A percentile compares a stretch with the other conserved stretches of the same genome.
These are phyloP conservation scores for Rhabdomys dilectus DNA, from an alignment of 2,113 vertebrate genomes.

Conservation along the genomic window DNA sequence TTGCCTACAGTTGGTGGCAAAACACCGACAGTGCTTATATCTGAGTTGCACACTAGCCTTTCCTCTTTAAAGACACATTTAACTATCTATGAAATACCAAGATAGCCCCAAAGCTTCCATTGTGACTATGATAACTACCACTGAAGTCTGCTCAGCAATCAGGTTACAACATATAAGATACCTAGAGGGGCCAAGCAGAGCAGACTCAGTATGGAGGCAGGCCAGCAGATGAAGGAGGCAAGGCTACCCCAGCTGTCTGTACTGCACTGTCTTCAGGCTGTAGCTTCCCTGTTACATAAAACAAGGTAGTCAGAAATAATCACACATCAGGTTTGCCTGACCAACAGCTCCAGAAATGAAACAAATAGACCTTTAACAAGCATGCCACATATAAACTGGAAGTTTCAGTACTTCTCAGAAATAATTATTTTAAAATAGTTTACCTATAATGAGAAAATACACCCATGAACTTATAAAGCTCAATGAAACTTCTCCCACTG, in stretches of 20 bases:
- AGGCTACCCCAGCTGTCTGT: neutral
- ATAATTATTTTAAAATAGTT: neutral
- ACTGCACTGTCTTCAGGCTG: neutral
- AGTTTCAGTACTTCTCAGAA: neutral
- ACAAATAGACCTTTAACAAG: neutral
- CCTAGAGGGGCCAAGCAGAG: neutral
- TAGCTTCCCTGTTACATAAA: neutral
- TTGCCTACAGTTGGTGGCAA: neutral
- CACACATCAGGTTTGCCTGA: no score
- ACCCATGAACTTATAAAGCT: neutral
- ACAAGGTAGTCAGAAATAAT: neutral
- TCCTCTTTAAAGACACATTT: neutral
- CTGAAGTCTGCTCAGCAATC: neutral
- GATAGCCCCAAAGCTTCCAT: neutral
- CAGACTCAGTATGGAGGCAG: rapidly evolving
- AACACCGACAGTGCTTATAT: neutral
- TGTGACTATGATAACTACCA: neutral
- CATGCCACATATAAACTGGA: neutral
- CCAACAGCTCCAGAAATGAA: neutral
- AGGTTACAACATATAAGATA: neutral
- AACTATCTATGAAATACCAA: neutral
- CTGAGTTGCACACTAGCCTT: neutral
- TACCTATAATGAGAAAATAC: neutral
- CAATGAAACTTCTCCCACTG: neutral
- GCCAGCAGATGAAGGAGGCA: rapidly evolving